phyloP scores from a whole-genome alignment of 2,888 invertebrate species.

The Drosophila imparisetae region DNA sequence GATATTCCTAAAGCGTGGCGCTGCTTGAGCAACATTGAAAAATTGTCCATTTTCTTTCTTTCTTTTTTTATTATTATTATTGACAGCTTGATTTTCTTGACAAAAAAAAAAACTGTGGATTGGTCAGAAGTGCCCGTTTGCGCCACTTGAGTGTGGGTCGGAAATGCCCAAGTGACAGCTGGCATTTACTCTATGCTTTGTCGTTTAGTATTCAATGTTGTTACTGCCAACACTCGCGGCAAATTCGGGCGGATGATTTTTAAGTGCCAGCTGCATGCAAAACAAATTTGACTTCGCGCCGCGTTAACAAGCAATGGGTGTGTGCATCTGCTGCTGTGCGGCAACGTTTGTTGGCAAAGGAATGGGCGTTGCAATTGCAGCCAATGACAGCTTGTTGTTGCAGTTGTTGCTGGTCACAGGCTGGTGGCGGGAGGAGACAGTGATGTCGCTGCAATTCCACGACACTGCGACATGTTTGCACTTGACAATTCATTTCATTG shows the following conservation, averaged over 20 bases:
- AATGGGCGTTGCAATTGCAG: constrained; percentile 42
- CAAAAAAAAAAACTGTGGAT: background rate
- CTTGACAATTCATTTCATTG: constrained; percentile 82
- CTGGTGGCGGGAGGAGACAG: background rate
- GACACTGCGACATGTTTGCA: constrained; percentile 78
- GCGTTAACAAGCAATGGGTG: constrained; percentile 43
- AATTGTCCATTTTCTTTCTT: constrained; percentile 57
- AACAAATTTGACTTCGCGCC: constrained; percentile 61
- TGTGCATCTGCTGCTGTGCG: constrained; percentile 10
- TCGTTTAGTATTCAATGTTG: constrained; percentile 46
- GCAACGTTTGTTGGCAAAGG: background rate
- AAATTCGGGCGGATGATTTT: constrained; percentile 51
- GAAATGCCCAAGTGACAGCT: constrained; percentile 61
- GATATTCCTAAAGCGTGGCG: constrained; percentile 35
- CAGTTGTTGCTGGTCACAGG: constrained; percentile 5
- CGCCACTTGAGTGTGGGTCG: constrained; percentile 25
- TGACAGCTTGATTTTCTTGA: constrained; percentile 15
- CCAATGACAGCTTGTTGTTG: constrained; percentile 62
- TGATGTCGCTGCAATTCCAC: constrained; percentile 65
- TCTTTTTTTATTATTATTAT: constrained; percentile 25
- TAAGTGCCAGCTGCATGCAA: constrained; percentile 68
- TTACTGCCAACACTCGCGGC: constrained; percentile 18
- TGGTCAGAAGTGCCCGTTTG: constrained; percentile 23
- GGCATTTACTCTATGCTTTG: constrained; percentile 46
- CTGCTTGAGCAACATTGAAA: constrained; percentile 33